A percentile compares a stretch with the other conserved stretches of the same genome.
These are phyloP conservation scores for Ferrisia virgata DNA, from an alignment of 2,888 invertebrate species.

Conservation along the genomic window DNA sequence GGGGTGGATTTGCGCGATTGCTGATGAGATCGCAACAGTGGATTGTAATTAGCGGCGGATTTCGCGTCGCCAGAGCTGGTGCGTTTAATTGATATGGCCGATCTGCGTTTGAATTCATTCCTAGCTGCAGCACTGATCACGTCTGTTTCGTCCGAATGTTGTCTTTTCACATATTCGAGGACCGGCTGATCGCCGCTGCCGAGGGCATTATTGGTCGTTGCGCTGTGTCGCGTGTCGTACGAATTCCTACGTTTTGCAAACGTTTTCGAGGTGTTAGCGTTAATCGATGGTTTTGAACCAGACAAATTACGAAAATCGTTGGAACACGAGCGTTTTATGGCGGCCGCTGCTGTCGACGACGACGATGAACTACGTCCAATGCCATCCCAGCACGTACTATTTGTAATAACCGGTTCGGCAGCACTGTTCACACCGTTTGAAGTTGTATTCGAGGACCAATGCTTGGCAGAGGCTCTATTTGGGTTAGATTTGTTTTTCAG, in stretches of 20 bases:
- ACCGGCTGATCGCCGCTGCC: background rate
- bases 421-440: background rate
- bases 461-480: background rate
- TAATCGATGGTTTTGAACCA: background rate
- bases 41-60: background rate
- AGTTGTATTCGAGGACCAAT: background rate
- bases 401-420: no score
- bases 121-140: background rate
- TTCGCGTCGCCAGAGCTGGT: background rate
- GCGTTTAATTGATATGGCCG: background rate
- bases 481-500: background rate
- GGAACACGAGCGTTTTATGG: background rate
- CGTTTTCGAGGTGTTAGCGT: background rate
- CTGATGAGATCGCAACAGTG: background rate
- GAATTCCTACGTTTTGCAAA: slow-evolving; percentile 14
- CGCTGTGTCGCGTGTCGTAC: background rate
- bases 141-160: slow-evolving; percentile 27
- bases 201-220: no score
- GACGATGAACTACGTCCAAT: background rate
- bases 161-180: slow-evolving; percentile 16
- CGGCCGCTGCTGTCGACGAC: background rate
- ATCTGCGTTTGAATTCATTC: background rate
- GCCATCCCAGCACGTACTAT: no score
- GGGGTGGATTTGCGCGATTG: background rate
- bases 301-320: background rate